These are phyloP conservation scores for Drosophila nr. perissopoda DNA, from an alignment of 2,888 invertebrate genomes.

Conservation along the genomic window DNA sequence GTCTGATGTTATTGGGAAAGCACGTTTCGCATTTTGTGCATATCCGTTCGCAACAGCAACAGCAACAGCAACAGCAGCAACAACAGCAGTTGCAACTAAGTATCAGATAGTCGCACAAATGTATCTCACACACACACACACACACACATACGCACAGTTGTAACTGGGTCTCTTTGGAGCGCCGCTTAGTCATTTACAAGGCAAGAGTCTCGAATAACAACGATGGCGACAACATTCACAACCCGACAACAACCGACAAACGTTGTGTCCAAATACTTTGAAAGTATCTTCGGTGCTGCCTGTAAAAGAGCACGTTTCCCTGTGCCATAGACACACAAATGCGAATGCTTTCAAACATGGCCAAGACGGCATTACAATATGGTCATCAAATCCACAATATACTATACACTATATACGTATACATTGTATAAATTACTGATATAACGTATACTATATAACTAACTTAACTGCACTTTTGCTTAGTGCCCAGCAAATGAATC, in stretches of 20 bases:
- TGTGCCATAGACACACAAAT: conserved; percentile 17
- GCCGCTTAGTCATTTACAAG: conserved; percentile 58
- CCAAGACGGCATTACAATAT: conserved; percentile 13
- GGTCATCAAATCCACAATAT: conserved; percentile 13
- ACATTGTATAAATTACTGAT: not conserved
- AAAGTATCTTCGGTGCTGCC: conserved; percentile 42
- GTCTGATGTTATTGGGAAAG: conserved; percentile 71
- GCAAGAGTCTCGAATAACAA: conserved; percentile 57
- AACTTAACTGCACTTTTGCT: not conserved
- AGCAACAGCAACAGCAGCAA: conserved; percentile 21
- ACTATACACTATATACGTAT: conserved; percentile 6
- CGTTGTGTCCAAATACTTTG: conserved; percentile 54
- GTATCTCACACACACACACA: conserved; percentile 30
- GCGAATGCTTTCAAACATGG: conserved; percentile 24
- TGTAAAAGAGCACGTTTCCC: conserved; percentile 42
- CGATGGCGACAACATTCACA: conserved; percentile 58
- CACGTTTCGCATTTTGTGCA: conserved; percentile 72
- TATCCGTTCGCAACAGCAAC: conserved; percentile 59
- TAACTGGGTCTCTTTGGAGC: conserved; percentile 53
- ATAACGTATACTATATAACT: not conserved
- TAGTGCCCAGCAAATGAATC: not conserved
- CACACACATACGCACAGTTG: conserved; percentile 18
- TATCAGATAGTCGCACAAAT: conserved; percentile 43
- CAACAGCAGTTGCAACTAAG: conserved; percentile 44
- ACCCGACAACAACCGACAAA: conserved; percentile 31